Percentiles rank a stretch among this genome's conserved stretches.
Evolutionary conservation across 2,797 vertebrate species (phyloP).

Genomic region (Periophthalmus magnuspinnatus): DNA sequence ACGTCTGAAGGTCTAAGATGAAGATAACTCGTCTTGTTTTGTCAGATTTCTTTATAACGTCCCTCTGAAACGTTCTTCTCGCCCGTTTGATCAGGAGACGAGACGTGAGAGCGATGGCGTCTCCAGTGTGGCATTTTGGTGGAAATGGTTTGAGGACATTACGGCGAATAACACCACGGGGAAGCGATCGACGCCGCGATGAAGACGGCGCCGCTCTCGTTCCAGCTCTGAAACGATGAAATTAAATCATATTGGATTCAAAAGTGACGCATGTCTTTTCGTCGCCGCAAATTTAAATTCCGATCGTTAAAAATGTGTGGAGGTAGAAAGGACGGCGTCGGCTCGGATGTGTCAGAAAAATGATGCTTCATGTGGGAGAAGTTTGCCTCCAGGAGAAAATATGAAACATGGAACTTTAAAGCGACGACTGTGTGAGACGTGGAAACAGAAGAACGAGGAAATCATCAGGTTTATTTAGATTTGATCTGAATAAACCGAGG

Average conservation of each 20-base stretch:
- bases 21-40: not conserved
- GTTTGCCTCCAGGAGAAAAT: not conserved
- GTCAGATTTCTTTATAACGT: not conserved
- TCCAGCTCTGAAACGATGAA: not conserved
- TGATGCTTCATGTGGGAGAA: not conserved
- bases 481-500: not conserved
- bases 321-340: not conserved
- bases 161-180: conserved; percentile 5
- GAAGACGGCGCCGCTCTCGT: not conserved
- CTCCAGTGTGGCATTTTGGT: conserved; percentile 4
- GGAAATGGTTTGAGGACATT: conserved; percentile 1
- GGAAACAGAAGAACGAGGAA: not conserved
- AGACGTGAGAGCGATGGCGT: too few relatives aligned
- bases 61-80: not conserved
- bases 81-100: not conserved
- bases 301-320: not conserved
- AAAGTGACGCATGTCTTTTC: not conserved
- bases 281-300: not conserved
- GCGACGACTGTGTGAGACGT: not conserved
- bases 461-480: not conserved
- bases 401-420: not conserved
- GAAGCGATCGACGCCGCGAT: not conserved
- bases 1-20: not conserved
- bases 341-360: conserved; percentile 5
- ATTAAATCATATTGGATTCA: not conserved